Evolutionary conservation across 1,140 invertebrate genomes (phyloP).

Genomic region (Leptinotarsa undecemlineata): DNA sequence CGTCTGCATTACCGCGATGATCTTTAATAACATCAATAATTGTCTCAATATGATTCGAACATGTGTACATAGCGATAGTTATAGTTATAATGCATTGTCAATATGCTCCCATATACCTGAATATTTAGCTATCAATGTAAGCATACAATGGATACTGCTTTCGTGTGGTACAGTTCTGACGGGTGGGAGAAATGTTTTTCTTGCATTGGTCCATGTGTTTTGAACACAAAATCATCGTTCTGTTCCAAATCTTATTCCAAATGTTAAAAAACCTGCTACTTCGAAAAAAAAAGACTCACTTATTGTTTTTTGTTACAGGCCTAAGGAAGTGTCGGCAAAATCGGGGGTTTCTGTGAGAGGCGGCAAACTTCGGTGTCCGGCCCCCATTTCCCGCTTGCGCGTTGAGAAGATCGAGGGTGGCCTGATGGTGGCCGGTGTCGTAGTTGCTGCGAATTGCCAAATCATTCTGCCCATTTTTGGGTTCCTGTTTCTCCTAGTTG

Average conservation of each 20-base stretch:
- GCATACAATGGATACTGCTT: no score
- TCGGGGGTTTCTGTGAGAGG: slow-evolving; percentile 49
- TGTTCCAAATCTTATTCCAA: no score
- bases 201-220: neutral
- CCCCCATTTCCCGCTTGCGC: slow-evolving; percentile 63
- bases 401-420: slow-evolving; percentile 77
- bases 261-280: neutral
- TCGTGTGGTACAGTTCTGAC: neutral
- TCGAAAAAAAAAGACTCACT: neutral
- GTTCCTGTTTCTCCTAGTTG: slow-evolving; percentile 72
- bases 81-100: no score
- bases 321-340: slow-evolving; percentile 57
- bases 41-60: no score
- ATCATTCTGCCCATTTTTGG: slow-evolving; percentile 75
- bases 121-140: no score
- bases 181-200: neutral
- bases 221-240: neutral
- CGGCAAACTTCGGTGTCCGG: slow-evolving; percentile 49
- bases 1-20: no score
- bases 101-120: no score
- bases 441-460: slow-evolving; percentile 75
- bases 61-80: no score
- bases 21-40: no score
- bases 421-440: slow-evolving; percentile 72
- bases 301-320: slow-evolving; percentile 55